phyloP scores from a whole-genome alignment of 2,888 invertebrate species.

The Kryphioiulus occultus region DNA sequence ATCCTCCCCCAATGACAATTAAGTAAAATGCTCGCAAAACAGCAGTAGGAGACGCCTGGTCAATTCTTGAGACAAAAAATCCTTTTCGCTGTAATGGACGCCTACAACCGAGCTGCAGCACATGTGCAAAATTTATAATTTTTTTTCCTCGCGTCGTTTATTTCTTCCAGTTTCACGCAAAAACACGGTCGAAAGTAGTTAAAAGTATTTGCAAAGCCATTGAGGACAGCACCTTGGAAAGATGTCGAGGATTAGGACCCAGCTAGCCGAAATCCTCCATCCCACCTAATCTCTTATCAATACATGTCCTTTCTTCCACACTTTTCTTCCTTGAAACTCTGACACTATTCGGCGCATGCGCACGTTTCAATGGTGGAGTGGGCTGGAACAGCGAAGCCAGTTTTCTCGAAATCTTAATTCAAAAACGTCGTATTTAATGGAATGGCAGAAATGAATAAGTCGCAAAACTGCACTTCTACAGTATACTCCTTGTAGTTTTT shows the following conservation, averaged over 20 bases:
- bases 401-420: too few species aligned
- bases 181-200: slow-evolving; percentile 11
- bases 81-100: not conserved
- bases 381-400: not conserved
- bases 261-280: slow-evolving; percentile 6
- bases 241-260: slow-evolving; percentile 1
- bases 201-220: slow-evolving; percentile 43
- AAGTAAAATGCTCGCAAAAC: not conserved
- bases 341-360: not conserved
- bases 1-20: slow-evolving; percentile 20
- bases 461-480: not conserved
- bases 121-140: slow-evolving; percentile 24
- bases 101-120: not conserved
- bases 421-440: too few species aligned
- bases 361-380: not conserved
- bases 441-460: not conserved
- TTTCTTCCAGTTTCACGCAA: not conserved
- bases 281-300: slow-evolving; percentile 11
- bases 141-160: not conserved
- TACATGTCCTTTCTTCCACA: not conserved
- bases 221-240: slow-evolving; percentile 11
- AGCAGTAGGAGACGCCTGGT: not conserved
- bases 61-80: slow-evolving; percentile 15
- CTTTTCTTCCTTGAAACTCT: not conserved
- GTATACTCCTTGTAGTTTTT: not conserved